phyloP scores from a whole-genome alignment of 2,888 invertebrate species.

The Melinaea marsaeus region DNA sequence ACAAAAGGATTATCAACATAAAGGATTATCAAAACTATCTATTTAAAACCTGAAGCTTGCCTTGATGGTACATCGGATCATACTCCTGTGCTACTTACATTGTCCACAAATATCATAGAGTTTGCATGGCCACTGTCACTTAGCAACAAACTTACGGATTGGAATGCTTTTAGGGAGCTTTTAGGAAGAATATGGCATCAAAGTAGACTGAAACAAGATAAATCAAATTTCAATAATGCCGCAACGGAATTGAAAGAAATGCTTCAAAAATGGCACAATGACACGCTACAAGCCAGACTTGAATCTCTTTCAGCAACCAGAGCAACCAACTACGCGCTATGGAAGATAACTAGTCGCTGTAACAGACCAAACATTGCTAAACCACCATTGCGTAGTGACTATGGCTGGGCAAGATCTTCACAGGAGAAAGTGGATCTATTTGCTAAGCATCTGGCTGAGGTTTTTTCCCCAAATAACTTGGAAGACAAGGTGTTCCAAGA shows the following conservation, averaged over 20 bases:
- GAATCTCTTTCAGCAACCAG: neutral
- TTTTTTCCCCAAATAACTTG: slow-evolving; percentile 8
- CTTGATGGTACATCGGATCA: slow-evolving; percentile 28
- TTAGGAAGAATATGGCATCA: neutral
- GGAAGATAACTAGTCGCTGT: neutral
- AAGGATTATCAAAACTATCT: neutral
- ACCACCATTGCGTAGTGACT: neutral
- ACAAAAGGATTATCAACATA: slow-evolving; percentile 9
- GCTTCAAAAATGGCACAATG: neutral
- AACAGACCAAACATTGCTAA: neutral
- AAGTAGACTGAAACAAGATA: neutral
- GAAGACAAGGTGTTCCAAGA: neutral
- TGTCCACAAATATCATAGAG: neutral
- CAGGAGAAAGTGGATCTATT: slow-evolving; percentile 12
- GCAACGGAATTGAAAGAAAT: neutral
- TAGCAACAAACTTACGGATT: no score
- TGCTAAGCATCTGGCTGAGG: slow-evolving; percentile 11
- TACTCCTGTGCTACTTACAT: neutral
- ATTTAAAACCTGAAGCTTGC: slow-evolving; percentile 17
- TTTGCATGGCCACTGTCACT: no score
- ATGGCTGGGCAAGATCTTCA: slow-evolving; percentile 3
- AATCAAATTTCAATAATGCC: neutral
- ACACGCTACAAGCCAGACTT: neutral
- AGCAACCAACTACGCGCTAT: neutral
- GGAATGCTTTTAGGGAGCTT: no score